Evolutionary conservation across 2,888 invertebrate genomes (phyloP).

Genomic region (Thymelicus acteon): DNA sequence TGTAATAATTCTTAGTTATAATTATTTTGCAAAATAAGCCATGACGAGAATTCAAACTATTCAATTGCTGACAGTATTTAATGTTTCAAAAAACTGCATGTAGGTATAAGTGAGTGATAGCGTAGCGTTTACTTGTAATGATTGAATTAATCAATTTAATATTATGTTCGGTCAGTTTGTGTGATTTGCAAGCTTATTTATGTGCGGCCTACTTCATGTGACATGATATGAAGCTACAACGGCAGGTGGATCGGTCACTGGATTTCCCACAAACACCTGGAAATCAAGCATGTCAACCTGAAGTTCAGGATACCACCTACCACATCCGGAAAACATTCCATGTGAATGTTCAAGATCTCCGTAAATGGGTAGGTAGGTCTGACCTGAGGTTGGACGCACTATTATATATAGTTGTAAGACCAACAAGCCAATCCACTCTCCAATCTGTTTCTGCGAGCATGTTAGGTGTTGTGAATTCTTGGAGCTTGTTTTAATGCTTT

Average conservation of each 20-base stretch:
- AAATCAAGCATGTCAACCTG: conserved; percentile 31
- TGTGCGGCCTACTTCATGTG: conserved; percentile 21
- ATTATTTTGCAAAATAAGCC: not conserved
- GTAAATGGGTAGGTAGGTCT: conserved; percentile 34
- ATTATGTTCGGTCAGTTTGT: conserved; percentile 12
- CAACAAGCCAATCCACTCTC: conserved; percentile 1
- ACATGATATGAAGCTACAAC: conserved; percentile 24
- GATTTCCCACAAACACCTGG: conserved; percentile 32
- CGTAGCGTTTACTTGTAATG: not conserved
- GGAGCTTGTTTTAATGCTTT: not conserved
- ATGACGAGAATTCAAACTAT: not conserved
- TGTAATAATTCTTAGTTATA: not conserved
- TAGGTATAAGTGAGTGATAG: not conserved
- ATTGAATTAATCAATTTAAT: not conserved
- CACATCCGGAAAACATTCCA: conserved; percentile 35
- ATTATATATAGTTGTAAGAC: conserved; percentile 25
- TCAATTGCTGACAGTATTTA: not conserved
- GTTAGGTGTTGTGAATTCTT: conserved; percentile 9
- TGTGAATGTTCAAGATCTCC: conserved; percentile 35
- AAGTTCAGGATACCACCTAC: conserved; percentile 35
- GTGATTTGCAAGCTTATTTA: conserved; percentile 25
- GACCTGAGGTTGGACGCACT: conserved; percentile 28
- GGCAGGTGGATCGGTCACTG: conserved; percentile 20
- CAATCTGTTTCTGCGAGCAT: not conserved
- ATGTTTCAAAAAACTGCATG: not conserved